phyloP scores from a whole-genome alignment of 2,113 vertebrate species.

The Campylorhamphus procurvoides region DNA sequence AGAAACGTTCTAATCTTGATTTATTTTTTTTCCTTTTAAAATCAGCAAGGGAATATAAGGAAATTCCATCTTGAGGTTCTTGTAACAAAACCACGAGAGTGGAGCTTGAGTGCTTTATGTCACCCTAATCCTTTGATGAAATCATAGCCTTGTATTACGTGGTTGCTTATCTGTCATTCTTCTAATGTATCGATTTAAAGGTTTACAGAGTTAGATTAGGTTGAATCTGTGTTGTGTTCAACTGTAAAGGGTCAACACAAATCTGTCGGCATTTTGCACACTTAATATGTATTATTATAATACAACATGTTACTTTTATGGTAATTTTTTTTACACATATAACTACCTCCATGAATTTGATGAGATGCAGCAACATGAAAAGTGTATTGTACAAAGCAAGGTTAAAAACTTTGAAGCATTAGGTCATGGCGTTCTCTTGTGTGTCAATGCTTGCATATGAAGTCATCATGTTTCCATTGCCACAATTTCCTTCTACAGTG shows the following conservation, averaged over 20 bases:
- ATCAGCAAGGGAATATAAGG: constrained; percentile 37
- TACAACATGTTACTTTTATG: constrained; percentile 83
- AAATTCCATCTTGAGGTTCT: constrained; percentile 58
- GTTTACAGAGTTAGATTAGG: constrained; percentile 79
- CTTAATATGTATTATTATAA: constrained; percentile 83
- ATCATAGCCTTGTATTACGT: constrained; percentile 64
- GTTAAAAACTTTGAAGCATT: constrained; percentile 61
- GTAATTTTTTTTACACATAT: constrained; percentile 87
- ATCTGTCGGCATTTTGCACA: constrained; percentile 87
- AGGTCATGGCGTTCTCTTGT: constrained; percentile 70
- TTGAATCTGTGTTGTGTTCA: constrained; percentile 79
- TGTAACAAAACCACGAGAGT: constrained; percentile 53
- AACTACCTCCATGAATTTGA: constrained; percentile 94
- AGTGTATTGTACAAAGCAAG: constrained; percentile 76
- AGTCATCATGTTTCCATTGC: constrained; percentile 71
- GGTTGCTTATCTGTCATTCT: constrained; percentile 70
- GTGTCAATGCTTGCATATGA: constrained; percentile 68
- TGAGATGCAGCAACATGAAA: constrained; percentile 83
- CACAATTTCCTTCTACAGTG: constrained; percentile 67
- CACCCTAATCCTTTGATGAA: constrained; percentile 65
- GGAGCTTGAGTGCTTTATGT: constrained; percentile 71
- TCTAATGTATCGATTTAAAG: constrained; percentile 72
- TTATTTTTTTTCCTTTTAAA: constrained; percentile 19
- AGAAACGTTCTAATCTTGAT: constrained; percentile 63
- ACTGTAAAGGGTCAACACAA: constrained; percentile 83